These are phyloP conservation scores for Ciconia stormi DNA, from an alignment of 2,113 vertebrate genomes.

Conservation along the genomic window DNA sequence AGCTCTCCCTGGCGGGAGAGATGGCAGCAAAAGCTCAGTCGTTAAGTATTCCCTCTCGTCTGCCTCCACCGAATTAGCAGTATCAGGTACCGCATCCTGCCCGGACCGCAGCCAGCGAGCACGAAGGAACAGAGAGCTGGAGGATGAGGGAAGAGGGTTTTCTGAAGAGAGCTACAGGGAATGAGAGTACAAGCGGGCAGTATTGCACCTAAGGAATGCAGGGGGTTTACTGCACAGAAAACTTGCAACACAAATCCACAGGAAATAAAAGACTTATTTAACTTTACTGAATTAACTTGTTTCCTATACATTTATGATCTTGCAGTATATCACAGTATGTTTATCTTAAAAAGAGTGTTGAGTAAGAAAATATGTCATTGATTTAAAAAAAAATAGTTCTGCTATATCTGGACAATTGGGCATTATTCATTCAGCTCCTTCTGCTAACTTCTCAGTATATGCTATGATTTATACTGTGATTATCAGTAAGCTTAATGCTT, in stretches of 20 bases:
- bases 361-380: not conserved
- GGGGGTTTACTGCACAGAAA: not conserved
- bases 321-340: not conserved
- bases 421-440: not conserved
- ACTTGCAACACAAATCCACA: not conserved
- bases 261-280: not conserved
- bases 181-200: not conserved
- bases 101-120: not conserved
- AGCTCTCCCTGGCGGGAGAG: not conserved
- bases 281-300: not conserved
- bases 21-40: not conserved
- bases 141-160: not conserved
- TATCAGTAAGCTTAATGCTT: not conserved
- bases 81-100: not conserved
- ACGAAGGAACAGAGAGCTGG: not conserved
- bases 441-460: not conserved
- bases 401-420: not conserved
- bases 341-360: not conserved
- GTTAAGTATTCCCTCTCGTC: not conserved
- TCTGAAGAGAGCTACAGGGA: not conserved
- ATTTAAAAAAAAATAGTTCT: not conserved
- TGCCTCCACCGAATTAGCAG: not conserved
- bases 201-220: not conserved
- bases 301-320: not conserved
- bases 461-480: not conserved